Evolutionary conservation across 2,113 vertebrate species (phyloP).

Genomic region (Eupsittula cactorum): DNA sequence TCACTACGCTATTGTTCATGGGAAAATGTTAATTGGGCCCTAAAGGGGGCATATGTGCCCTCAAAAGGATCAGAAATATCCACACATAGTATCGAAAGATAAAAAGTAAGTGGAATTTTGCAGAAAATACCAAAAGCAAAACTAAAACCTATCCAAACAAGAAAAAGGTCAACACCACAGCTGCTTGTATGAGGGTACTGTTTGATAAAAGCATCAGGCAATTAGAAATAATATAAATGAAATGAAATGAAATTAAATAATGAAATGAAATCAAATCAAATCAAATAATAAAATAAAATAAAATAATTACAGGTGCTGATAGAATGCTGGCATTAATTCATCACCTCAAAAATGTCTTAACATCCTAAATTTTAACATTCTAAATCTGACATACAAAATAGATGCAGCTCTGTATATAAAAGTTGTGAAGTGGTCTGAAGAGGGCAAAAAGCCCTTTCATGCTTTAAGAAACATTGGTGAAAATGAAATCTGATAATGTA

Average conservation of each 20-base stretch:
- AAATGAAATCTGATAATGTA: neutral
- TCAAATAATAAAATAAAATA: no score
- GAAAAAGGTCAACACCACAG: neutral
- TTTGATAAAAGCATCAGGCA: neutral
- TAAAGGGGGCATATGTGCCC: neutral
- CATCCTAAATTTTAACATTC: neutral
- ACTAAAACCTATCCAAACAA: neutral
- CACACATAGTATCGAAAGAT: conserved; percentile 30
- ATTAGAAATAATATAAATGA: neutral
- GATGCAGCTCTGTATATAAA: neutral
- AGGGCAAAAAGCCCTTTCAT: neutral
- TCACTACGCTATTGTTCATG: conserved; percentile 1
- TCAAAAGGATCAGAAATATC: conserved; percentile 23
- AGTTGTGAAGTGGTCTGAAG: neutral
- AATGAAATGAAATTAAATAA: no score
- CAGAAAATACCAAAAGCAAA: neutral
- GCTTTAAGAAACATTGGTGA: neutral
- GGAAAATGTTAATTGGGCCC: conserved; percentile 54
- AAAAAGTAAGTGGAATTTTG: neutral
- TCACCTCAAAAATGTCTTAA: neutral
- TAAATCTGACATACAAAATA: neutral
- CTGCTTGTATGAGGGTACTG: neutral
- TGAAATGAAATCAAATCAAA: no score
- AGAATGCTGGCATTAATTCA: neutral
- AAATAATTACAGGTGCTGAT: neutral